Base-by-base conservation (phyloP, 2,888 invertebrate species). In the Glomeris marginata region DNA sequence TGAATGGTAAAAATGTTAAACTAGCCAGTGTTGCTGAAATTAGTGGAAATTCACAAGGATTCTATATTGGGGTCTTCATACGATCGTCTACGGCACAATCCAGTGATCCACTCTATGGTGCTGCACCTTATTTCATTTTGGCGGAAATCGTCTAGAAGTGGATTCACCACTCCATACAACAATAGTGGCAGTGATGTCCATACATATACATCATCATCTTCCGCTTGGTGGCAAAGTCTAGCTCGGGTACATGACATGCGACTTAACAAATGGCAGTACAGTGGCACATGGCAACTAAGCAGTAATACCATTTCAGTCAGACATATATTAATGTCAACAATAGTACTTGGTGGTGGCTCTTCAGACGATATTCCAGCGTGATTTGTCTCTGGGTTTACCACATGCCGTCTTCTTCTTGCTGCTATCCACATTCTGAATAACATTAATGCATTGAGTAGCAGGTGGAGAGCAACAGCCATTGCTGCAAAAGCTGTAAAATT, bases 141-240 rank as follows among this genome's bases (percentile, higher is more conserved):
- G 16, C 41, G 41, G 34, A 54, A 47, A n/a, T 42, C 47, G 41
- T 54, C 52, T n/a, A 54, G 21, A 8, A 54, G 40, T n/a, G 54
- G 54, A 16, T 40, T 43, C 36, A 49, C 41, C 22, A 51, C 54
- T 13, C 47, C 43, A 36, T 54, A 52, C 44, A 54, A 41, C 13
- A 54, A 37, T 22, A 54, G 37, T 28, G 50, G 38, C n/a, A 52
- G 15, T 2, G 54, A 52, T 34, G 54, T 52, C 54, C 54, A 54
- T 5, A 54, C 35, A 44, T 50, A 52, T 2, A 41, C 41, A 47
- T 43, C 45, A 11, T 33, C 41, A 38, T 45, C 37, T 5, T 16
- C 15, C 28, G 28, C 41, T 1, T 37, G 43, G 20, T 45, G 33
- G n/a, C n/a, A n/a, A n/a, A n/a, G n/a, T 8, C 28, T 28, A 3